A percentile compares a stretch with the other conserved stretches of the same genome.
phyloP scores from a whole-genome alignment of 2,797 vertebrate genomes.

The Thalassophryne amazonica region DNA sequence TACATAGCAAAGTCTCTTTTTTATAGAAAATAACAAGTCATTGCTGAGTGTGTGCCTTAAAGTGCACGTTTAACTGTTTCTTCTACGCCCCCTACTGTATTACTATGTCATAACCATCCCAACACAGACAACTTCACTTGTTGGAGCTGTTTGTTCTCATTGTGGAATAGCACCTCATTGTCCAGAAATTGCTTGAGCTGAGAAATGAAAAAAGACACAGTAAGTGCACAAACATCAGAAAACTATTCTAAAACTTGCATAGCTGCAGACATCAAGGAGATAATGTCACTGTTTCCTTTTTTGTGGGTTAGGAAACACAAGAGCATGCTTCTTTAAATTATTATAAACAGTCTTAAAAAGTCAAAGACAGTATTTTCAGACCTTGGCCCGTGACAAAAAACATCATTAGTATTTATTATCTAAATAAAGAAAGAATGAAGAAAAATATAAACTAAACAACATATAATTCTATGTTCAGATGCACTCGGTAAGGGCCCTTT shows the following conservation, averaged over 20 bases:
- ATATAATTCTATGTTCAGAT: too few species aligned
- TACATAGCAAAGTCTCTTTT: slow-evolving; percentile 29
- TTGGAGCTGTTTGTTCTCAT: slow-evolving; percentile 26
- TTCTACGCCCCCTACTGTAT: slow-evolving; percentile 42
- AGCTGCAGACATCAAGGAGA: not conserved
- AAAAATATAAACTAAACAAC: too few species aligned
- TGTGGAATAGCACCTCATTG: slow-evolving; percentile 78
- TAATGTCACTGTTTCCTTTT: not conserved
- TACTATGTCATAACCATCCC: too few species aligned
- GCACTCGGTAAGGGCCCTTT: too few species aligned
- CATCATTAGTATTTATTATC: too few species aligned
- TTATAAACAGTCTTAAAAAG: not conserved
- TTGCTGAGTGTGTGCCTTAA: slow-evolving; percentile 26
- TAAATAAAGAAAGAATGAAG: too few species aligned
- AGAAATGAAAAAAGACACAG: slow-evolving; percentile 19
- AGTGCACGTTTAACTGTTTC: slow-evolving; percentile 46
- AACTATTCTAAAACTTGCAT: not conserved
- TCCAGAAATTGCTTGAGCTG: slow-evolving; percentile 91
- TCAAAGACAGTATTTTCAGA: not conserved
- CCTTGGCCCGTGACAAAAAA: not conserved
- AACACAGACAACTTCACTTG: slow-evolving; percentile 35
- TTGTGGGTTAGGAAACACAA: not conserved
- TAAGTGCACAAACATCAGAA: not conserved
- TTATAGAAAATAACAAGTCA: slow-evolving; percentile 37
- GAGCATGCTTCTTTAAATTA: not conserved